phyloP scores from a whole-genome alignment of 2,888 invertebrate species.

The Thecophora atra region DNA sequence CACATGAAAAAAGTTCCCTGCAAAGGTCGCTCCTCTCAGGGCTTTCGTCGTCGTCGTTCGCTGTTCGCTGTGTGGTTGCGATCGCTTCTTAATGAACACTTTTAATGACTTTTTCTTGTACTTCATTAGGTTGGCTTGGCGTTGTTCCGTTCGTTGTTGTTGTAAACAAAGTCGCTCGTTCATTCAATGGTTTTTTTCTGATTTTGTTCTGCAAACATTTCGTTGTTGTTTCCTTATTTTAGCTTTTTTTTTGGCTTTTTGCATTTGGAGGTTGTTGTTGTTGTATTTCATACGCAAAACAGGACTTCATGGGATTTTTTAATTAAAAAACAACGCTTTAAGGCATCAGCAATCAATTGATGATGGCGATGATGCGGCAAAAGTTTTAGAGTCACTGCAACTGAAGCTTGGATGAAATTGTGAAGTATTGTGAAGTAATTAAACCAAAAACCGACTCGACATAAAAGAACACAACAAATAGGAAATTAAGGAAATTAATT shows the following conservation, averaged over 20 bases:
- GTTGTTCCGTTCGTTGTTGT: constrained; percentile 17
- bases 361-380: constrained; percentile 24
- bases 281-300: constrained; percentile 40
- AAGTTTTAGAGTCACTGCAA: not conserved
- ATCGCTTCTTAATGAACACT: constrained; percentile 50
- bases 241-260: not conserved
- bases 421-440: not conserved
- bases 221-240: not conserved
- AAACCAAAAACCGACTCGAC: too few species aligned
- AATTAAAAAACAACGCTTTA: constrained; percentile 42
- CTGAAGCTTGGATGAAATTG: constrained; percentile 9
- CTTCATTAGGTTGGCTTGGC: constrained; percentile 14
- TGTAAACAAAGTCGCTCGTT: not conserved
- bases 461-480: too few species aligned
- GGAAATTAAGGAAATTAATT: too few species aligned
- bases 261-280: constrained; percentile 25
- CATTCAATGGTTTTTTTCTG: constrained; percentile 8
- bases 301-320: constrained; percentile 46
- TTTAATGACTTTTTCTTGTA: constrained; percentile 36
- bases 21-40: not conserved
- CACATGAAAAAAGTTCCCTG: not conserved
- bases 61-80: constrained; percentile 10
- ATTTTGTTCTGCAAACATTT: not conserved
- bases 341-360: constrained; percentile 20
- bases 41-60: constrained; percentile 17